Percentiles rank a stretch among this genome's conserved stretches.
These are phyloP conservation scores for Pardosa pseudoannulata DNA, from an alignment of 2,888 invertebrate genomes.

Conservation along the genomic window DNA sequence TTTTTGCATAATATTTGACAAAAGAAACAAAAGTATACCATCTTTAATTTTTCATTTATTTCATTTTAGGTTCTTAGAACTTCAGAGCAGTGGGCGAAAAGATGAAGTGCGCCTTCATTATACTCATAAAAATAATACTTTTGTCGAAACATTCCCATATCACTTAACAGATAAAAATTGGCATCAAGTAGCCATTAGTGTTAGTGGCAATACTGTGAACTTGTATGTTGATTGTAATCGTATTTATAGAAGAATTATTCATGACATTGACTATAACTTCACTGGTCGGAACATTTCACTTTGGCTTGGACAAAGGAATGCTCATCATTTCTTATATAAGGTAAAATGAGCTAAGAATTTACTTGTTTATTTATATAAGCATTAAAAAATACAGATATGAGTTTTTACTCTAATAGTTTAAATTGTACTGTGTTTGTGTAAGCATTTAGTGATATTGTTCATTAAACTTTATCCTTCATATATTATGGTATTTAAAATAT, in stretches of 20 bases:
- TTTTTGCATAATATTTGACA: too few relatives aligned
- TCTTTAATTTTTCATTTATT: background rate
- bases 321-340: constrained; percentile 91
- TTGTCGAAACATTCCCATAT: constrained; percentile 91
- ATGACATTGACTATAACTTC: constrained; percentile 83
- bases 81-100: constrained; percentile 92
- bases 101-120: constrained; percentile 92
- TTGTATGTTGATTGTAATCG: constrained; percentile 91
- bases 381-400: too few relatives aligned
- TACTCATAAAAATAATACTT: constrained; percentile 81
- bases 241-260: constrained; percentile 87
- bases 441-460: too few relatives aligned
- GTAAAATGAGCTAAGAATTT: too few relatives aligned
- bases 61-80: constrained; percentile 86
- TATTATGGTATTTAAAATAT: too few relatives aligned
- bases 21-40: too few relatives aligned
- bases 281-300: constrained; percentile 81
- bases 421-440: too few relatives aligned
- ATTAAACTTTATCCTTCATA: too few relatives aligned
- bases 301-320: constrained; percentile 92
- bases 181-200: constrained; percentile 89
- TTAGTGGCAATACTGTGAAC: constrained; percentile 87
- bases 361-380: too few relatives aligned
- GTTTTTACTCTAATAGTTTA: too few relatives aligned
- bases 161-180: constrained; percentile 90